These are phyloP conservation scores for Caracal caracal DNA, from an alignment of 2,113 vertebrate genomes.

Conservation along the genomic window DNA sequence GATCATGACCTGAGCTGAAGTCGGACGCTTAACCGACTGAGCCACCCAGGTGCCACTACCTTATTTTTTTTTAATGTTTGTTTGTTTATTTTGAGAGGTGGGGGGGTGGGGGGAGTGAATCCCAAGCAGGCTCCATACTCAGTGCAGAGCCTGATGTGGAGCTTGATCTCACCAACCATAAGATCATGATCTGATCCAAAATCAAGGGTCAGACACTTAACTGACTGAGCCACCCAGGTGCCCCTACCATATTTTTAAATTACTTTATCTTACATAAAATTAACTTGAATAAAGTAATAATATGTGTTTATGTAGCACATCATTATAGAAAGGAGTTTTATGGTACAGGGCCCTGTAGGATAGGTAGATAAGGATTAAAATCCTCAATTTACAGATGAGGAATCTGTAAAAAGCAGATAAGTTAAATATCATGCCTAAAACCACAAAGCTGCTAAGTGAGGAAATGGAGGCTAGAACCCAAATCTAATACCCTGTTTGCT, in stretches of 20 bases:
- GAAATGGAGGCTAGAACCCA: not conserved
- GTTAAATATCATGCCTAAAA: not conserved
- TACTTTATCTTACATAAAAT: conserved; percentile 9
- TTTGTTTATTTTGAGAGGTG: no score
- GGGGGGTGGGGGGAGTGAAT: no score
- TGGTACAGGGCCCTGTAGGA: not conserved
- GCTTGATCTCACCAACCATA: no score
- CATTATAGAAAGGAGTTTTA: conserved; percentile 3
- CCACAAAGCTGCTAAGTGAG: not conserved
- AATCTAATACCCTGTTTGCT: not conserved
- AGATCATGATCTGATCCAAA: no score
- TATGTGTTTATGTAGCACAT: not conserved
- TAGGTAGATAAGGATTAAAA: not conserved
- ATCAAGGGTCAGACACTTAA: no score
- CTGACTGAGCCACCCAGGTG: no score
- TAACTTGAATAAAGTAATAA: not conserved
- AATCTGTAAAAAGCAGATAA: not conserved
- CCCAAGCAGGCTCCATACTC: no score
- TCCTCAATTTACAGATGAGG: not conserved
- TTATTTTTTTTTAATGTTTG: no score
- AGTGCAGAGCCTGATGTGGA: no score
- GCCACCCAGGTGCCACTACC: no score
- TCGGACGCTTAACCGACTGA: no score
- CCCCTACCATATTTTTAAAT: not conserved
- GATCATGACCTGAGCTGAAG: no score